phyloP scores from a whole-genome alignment of 2,888 invertebrate genomes.

The Agonopterix heracliana region DNA sequence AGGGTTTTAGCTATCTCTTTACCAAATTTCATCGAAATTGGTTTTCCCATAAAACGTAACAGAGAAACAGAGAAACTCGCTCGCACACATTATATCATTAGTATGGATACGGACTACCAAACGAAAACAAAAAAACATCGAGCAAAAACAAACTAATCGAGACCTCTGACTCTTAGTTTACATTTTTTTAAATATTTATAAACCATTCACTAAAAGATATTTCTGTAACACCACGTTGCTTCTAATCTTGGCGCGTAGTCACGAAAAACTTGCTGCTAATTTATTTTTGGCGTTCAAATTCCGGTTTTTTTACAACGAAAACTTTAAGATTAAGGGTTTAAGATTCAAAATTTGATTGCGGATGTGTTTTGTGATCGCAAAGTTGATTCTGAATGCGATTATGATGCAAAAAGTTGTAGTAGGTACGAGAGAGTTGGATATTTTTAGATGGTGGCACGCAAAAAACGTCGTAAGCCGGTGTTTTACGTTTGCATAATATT shows the following conservation, averaged over 20 bases:
- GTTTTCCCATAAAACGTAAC: no score
- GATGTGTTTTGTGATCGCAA: not conserved
- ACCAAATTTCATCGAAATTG: no score
- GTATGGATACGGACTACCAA: no score
- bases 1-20: no score
- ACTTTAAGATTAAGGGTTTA: not conserved
- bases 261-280: not conserved
- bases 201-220: constrained; percentile 8
- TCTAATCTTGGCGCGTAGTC: constrained; percentile 2
- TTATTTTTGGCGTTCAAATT: not conserved
- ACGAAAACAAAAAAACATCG: no score
- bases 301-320: no score
- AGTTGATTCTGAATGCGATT: not conserved
- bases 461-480: no score
- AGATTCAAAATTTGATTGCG: not conserved
- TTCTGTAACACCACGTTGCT: constrained; percentile 6
- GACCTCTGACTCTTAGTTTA: not conserved
- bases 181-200: constrained; percentile 2
- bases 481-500: no score
- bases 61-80: no score
- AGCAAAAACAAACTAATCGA: not conserved
- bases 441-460: constrained; percentile 4
- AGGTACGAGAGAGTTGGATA: constrained; percentile 4
- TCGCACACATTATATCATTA: no score
- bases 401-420: constrained; percentile 4